A percentile compares a stretch with the other conserved stretches of the same genome.
These are phyloP conservation scores for Sparus aurata DNA, from an alignment of 2,797 vertebrate genomes.

Conservation along the genomic window DNA sequence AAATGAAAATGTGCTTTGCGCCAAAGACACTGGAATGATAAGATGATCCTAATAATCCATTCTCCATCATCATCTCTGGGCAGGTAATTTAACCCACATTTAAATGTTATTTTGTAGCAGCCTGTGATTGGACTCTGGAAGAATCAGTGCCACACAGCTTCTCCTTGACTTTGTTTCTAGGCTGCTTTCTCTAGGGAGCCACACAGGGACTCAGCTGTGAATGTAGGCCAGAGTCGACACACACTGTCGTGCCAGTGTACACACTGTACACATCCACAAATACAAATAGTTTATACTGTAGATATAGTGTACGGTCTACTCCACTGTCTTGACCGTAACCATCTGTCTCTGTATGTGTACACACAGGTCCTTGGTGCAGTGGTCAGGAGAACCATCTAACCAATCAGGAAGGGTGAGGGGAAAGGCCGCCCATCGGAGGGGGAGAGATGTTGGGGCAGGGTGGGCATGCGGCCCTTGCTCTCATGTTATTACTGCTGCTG, in stretches of 20 bases:
- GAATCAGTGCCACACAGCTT: slow-evolving; percentile 17
- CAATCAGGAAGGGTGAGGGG: slow-evolving; percentile 61
- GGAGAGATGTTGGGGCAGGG: slow-evolving; percentile 82
- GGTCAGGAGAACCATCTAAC: slow-evolving; percentile 44
- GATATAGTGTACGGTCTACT: not conserved
- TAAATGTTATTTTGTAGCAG: not conserved
- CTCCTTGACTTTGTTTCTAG: slow-evolving; percentile 49
- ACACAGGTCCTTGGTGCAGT: slow-evolving; percentile 54
- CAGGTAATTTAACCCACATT: not conserved
- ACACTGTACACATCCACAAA: not conserved
- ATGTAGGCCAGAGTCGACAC: slow-evolving; percentile 66
- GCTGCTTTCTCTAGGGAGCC: slow-evolving; percentile 39
- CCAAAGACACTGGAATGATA: not conserved
- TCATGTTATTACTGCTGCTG: slow-evolving; percentile 83
- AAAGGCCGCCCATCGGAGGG: slow-evolving; percentile 54
- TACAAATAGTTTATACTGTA: slow-evolving; percentile 18
- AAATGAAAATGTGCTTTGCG: not conserved
- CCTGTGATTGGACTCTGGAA: slow-evolving; percentile 28
- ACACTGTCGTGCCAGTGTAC: slow-evolving; percentile 15
- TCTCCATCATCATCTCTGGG: not conserved
- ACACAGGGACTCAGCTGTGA: slow-evolving; percentile 59
- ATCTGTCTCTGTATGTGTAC: slow-evolving; percentile 35
- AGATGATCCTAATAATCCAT: not conserved
- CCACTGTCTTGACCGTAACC: slow-evolving; percentile 10
- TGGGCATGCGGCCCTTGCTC: slow-evolving; percentile 67